These are phyloP conservation scores for Poecilia picta DNA, from an alignment of 2,797 vertebrate species.

Conservation along the genomic window DNA sequence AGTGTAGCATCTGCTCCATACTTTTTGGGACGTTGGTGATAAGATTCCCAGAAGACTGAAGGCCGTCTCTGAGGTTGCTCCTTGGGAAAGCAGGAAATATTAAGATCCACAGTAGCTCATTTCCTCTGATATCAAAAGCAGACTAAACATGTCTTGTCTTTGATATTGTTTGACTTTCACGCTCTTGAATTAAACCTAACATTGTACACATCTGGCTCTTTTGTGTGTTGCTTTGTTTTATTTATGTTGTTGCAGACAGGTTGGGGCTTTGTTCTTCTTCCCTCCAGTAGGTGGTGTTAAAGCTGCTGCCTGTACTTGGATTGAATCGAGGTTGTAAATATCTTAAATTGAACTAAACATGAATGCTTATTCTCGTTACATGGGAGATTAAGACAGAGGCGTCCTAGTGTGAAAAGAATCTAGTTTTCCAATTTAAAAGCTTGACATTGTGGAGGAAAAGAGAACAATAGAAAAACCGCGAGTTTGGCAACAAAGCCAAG, in stretches of 20 bases:
- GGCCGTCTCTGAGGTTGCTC: constrained; percentile 39
- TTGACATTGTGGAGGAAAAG: background rate
- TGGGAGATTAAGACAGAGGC: background rate
- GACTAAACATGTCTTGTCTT: constrained; percentile 50
- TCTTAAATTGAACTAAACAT: background rate
- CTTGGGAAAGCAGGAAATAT: constrained; percentile 63
- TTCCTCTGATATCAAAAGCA: constrained; percentile 56
- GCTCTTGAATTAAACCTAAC: constrained; percentile 11
- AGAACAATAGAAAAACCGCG: constrained; percentile 28
- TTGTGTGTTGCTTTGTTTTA: constrained; percentile 26
- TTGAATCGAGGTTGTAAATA: background rate
- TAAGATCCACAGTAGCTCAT: constrained; percentile 31
- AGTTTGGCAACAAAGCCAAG: constrained; percentile 29
- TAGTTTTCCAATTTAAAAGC: constrained; percentile 31
- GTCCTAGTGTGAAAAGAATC: background rate
- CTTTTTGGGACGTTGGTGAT: constrained; percentile 29
- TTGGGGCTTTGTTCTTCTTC: background rate
- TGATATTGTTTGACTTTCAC: constrained; percentile 21
- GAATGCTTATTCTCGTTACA: background rate
- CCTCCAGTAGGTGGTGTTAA: constrained; percentile 67
- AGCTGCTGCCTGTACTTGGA: constrained; percentile 18
- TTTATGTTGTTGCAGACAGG: background rate
- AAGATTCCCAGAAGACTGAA: constrained; percentile 46
- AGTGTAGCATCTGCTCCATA: constrained; percentile 33
- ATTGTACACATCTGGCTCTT: constrained; percentile 21